Evolutionary conservation across 2,888 invertebrate species (phyloP), one percentile per base, ranked within the genome.

Genomic region (Epinotia brunnichana): DNA sequence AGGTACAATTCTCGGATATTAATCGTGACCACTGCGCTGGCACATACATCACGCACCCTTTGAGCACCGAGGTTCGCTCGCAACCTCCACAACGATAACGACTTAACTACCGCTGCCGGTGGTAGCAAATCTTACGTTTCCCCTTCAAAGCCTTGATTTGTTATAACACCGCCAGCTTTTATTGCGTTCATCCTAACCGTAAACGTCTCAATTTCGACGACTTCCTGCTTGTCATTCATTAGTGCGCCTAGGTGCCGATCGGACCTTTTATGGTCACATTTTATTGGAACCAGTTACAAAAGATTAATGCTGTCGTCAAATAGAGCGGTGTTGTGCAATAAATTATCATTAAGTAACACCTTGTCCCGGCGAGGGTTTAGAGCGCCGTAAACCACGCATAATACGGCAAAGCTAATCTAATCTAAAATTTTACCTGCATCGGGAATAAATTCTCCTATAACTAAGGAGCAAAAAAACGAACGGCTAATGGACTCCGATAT

Each of bases 271-370:
- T 81, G 83, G 74, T 71, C 75, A 74, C 71, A 72, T 86, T 89
- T 88, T 87, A 87, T 86, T 82, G 82, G 84, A 78, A 80, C 85
- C 87, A 82, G 85, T 91, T 90, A 90, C 83, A 77, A 79, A 85
- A 90, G 89, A 92, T 91, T 90, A 88, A 92, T 91, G 88, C 76
- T 85, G 86, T 90, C 87, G 82, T 88, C 87, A 87, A 88, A 84
- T 85, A 81, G 80, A 80, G 74, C 82, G 80, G 81, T 81, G 84
- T 87, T 86, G 85, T 84, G 90, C 91, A 90, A 91, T 92, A 92
- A 91, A 92, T 92, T 91, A 90, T 84, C 87, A 89, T 91, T 90
- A 91, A 91, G 87, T 91, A 91, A 91, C 91, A 90, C 88, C 87
- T 89, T 88, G 87, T 87, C 87, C 84, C 85, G 80, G 81, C 80